These are phyloP conservation scores for Drosophila acutilabella DNA, from an alignment of 2,888 invertebrate genomes.

Conservation along the genomic window DNA sequence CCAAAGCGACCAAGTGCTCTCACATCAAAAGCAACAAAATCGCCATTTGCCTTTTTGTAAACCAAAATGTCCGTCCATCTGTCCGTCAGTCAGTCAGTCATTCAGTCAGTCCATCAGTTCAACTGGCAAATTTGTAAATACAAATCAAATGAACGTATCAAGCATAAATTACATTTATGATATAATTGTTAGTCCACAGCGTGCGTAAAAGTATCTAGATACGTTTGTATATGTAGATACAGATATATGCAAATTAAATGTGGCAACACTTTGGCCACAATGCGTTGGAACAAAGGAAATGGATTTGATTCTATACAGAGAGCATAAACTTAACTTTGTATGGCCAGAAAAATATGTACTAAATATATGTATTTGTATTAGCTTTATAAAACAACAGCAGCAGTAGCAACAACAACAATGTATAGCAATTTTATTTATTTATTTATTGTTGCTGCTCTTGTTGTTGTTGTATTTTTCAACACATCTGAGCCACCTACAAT, in stretches of 20 bases:
- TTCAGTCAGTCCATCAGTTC: constrained; percentile 8
- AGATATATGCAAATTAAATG: constrained; percentile 15
- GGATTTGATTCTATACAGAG: constrained; percentile 19
- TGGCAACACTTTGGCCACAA: constrained; percentile 23
- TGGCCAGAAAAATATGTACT: constrained; percentile 14
- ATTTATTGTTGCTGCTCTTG: constrained; percentile 43
- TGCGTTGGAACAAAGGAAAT: constrained; percentile 57
- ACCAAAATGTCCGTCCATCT: constrained; percentile 27
- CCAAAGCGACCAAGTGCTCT: constrained; percentile 34
- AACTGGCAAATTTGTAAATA: constrained; percentile 20
- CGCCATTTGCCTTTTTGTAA: constrained; percentile 5
- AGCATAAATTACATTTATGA: constrained; percentile 30
- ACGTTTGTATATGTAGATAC: constrained; percentile 3
- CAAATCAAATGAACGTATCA: constrained; percentile 18
- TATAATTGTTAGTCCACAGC: constrained; percentile 26
- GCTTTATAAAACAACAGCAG: constrained; percentile 16
- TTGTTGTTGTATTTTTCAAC: constrained; percentile 52
- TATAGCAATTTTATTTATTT: constrained; percentile 61
- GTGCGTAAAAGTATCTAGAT: constrained; percentile 7
- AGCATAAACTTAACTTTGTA: constrained; percentile 40
- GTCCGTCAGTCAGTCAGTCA: constrained; percentile 5
- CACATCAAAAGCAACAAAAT: constrained; percentile 35
- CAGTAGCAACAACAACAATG: constrained; percentile 47
- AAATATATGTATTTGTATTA: constrained; percentile 11
- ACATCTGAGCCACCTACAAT: constrained; percentile 84